phyloP scores from a whole-genome alignment of 2,888 invertebrate genomes.

The Leptinotarsa peninsularis region DNA sequence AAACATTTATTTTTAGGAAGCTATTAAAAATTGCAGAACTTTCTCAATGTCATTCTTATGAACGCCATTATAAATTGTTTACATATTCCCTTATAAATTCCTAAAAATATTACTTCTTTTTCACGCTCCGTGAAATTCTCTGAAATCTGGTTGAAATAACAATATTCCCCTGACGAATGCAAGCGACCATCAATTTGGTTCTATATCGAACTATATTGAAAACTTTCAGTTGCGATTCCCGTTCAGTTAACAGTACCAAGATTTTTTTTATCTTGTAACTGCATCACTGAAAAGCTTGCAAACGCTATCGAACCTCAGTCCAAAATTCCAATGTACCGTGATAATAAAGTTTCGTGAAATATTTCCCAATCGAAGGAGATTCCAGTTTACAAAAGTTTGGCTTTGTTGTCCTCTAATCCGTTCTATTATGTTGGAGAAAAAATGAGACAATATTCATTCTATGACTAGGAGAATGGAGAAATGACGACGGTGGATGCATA shows the following conservation, averaged over 20 bases:
- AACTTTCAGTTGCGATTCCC: background rate
- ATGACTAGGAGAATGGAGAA: background rate
- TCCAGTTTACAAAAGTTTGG: constrained; percentile 1
- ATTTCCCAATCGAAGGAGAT: constrained; percentile 5
- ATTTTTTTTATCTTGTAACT: background rate
- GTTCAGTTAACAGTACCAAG: background rate
- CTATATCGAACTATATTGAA: background rate
- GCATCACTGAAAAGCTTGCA: constrained; percentile 6
- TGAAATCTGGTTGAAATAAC: too few relatives aligned
- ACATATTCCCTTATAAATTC: too few relatives aligned
- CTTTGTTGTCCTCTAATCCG: background rate
- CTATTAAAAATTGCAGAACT: too few relatives aligned
- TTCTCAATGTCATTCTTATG: too few relatives aligned
- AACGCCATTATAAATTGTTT: too few relatives aligned
- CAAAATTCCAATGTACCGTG: constrained; percentile 3
- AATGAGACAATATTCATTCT: constrained; percentile 2
- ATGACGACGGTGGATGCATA: background rate
- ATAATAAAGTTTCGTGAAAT: constrained; percentile 10
- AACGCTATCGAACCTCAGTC: background rate
- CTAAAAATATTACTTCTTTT: too few relatives aligned
- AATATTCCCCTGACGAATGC: too few relatives aligned
- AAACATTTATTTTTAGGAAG: too few relatives aligned
- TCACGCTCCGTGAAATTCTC: too few relatives aligned
- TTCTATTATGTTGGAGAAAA: background rate
- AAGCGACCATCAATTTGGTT: too few relatives aligned